These are phyloP conservation scores for Pseudomyrmex sp. DNA, from an alignment of 1,140 invertebrate genomes.

Conservation along the genomic window DNA sequence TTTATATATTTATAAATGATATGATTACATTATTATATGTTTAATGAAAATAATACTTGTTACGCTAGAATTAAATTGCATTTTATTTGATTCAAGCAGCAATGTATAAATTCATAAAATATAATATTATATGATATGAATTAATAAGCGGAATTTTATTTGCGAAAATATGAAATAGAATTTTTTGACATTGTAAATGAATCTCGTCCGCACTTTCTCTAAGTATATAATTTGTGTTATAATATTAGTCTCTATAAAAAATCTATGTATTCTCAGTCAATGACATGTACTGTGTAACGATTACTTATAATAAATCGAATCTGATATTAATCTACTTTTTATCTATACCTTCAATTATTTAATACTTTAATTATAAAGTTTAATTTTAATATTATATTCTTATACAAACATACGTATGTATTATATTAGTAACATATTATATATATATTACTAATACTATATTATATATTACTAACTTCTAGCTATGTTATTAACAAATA, in stretches of 20 bases:
- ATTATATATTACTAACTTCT: too few species aligned
- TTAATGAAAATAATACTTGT: background rate
- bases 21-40: conserved; percentile 11
- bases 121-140: conserved; percentile 31
- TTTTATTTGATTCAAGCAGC: background rate
- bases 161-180: conserved; percentile 50
- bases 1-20: conserved; percentile 4
- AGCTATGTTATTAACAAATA: too few species aligned
- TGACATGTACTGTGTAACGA: conserved; percentile 78
- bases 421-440: too few species aligned
- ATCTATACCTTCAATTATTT: background rate
- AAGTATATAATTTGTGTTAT: conserved; percentile 81
- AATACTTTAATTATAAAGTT: too few species aligned
- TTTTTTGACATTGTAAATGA: conserved; percentile 62
- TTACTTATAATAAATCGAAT: conserved; percentile 82
- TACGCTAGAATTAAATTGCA: conserved; percentile 39
- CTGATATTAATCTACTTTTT: conserved; percentile 42
- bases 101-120: conserved; percentile 30
- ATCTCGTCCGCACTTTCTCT: conserved; percentile 72
- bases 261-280: conserved; percentile 73
- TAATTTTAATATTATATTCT: too few species aligned
- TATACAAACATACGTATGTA: too few species aligned
- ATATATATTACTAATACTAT: too few species aligned
- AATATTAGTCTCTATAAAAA: conserved; percentile 81
- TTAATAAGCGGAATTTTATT: conserved; percentile 43